A percentile compares a stretch with the other conserved stretches of the same genome.
Conservation (phyloP, 2,113 vertebrate genomes). For the Lepus timidus region DNA sequence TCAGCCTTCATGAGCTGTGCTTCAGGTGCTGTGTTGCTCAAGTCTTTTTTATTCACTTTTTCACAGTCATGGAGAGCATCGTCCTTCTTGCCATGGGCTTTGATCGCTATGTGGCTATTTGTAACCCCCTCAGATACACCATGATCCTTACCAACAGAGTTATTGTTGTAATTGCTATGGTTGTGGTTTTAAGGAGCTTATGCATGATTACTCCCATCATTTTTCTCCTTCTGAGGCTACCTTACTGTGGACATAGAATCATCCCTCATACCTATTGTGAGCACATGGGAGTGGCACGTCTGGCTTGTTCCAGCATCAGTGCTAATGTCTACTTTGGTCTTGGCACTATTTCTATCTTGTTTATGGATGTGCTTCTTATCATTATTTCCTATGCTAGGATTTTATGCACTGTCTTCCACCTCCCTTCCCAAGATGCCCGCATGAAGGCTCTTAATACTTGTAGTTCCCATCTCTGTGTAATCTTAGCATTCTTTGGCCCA, state of each 20-base stretch:
- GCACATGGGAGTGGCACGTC: conserved; percentile 64
- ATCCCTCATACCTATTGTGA: conserved; percentile 78
- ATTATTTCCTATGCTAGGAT: conserved; percentile 68
- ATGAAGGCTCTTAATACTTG: conserved; percentile 77
- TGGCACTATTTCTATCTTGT: conserved; percentile 74
- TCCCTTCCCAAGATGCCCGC: conserved; percentile 63
- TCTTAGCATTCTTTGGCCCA: conserved; percentile 72
- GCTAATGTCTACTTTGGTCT: conserved; percentile 68
- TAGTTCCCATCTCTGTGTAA: conserved; percentile 78
- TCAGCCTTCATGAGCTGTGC: conserved; percentile 69
- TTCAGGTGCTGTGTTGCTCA: conserved; percentile 71
- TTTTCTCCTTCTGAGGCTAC: conserved; percentile 64
- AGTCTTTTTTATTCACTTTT: conserved; percentile 82
- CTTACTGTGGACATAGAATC: conserved; percentile 64
- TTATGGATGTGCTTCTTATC: conserved; percentile 70
- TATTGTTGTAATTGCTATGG: fast-evolving
- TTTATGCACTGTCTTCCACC: conserved; percentile 58
- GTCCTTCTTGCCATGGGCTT: conserved; percentile 76
- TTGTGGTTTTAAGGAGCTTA: conserved; percentile 40
- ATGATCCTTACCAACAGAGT: not conserved
- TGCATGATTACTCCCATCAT: not conserved
- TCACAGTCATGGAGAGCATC: conserved; percentile 65
- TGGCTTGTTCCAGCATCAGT: conserved; percentile 70
- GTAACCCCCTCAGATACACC: conserved; percentile 25
- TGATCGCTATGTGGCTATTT: conserved; percentile 69